A percentile compares a stretch with the other conserved stretches of the same genome.
phyloP scores from a whole-genome alignment of 2,113 vertebrate genomes.

The Ochotona curzoniae region DNA sequence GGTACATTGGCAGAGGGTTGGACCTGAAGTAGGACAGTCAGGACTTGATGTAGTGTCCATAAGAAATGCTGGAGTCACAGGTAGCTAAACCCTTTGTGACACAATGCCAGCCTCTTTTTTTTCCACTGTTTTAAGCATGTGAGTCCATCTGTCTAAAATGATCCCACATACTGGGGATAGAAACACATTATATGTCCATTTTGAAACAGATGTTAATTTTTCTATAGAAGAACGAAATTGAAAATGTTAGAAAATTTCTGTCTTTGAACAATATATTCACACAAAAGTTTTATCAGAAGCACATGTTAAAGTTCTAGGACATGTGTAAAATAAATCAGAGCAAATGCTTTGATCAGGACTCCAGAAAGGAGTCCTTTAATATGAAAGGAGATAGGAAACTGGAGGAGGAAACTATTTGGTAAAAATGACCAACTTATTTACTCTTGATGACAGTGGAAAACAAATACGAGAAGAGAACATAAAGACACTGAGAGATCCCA shows the following conservation, averaged over 20 bases:
- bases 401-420: background rate
- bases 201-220: slow-evolving; percentile 43
- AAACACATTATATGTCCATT: slow-evolving; percentile 18
- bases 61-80: too few relatives aligned
- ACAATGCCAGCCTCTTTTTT: too few relatives aligned
- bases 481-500: background rate
- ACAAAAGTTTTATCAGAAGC: background rate
- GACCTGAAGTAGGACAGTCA: too few relatives aligned
- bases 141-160: background rate
- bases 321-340: background rate
- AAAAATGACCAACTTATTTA: background rate
- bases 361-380: background rate
- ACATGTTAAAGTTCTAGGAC: background rate
- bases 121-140: background rate
- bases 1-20: too few relatives aligned
- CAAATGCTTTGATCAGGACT: background rate
- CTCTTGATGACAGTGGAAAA: background rate
- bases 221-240: slow-evolving; percentile 31
- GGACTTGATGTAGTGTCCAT: too few relatives aligned
- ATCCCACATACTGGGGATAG: slow-evolving; percentile 19
- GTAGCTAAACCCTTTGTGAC: too few relatives aligned
- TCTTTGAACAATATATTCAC: slow-evolving; percentile 8
- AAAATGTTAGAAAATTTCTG: background rate
- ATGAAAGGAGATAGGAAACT: background rate
- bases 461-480: background rate